phyloP scores from a whole-genome alignment of 2,113 vertebrate species.

The Mionectes macconnelli region DNA sequence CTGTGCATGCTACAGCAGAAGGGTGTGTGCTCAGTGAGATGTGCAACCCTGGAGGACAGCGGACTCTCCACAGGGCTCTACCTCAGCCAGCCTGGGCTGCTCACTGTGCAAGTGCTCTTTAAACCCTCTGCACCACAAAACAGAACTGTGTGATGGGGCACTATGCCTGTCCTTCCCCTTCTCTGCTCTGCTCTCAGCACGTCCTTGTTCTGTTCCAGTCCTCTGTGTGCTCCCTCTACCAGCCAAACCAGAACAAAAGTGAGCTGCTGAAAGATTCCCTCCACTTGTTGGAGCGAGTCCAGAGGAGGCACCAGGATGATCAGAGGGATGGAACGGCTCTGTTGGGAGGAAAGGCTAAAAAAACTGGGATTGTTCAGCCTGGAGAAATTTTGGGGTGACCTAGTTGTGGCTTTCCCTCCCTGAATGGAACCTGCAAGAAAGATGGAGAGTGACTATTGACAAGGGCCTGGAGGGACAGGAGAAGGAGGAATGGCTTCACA shows the following conservation, averaged over 20 bases:
- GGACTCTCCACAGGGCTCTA: neutral
- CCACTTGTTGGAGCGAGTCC: fast-evolving
- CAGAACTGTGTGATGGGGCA: neutral
- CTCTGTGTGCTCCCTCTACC: fast-evolving
- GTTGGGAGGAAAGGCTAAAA: neutral
- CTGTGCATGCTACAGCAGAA: neutral
- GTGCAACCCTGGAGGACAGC: neutral
- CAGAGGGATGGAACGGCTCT: neutral
- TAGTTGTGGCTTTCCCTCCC: neutral
- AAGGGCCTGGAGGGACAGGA: neutral
- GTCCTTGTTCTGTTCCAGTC: neutral
- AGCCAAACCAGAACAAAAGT: neutral
- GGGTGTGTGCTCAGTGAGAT: neutral
- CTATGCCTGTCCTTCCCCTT: neutral
- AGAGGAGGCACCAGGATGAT: neutral
- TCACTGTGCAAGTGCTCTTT: neutral
- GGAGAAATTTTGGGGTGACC: neutral
- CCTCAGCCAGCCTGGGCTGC: neutral
- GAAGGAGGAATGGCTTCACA: neutral
- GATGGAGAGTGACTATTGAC: neutral
- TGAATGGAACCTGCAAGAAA: neutral
- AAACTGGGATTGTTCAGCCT: neutral
- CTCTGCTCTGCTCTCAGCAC: neutral
- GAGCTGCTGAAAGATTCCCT: neutral
- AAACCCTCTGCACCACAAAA: neutral